A percentile compares a stretch with the other conserved stretches of the same genome.
Conservation (phyloP, 2,888 invertebrate genomes). For the Diaphora mendica region DNA sequence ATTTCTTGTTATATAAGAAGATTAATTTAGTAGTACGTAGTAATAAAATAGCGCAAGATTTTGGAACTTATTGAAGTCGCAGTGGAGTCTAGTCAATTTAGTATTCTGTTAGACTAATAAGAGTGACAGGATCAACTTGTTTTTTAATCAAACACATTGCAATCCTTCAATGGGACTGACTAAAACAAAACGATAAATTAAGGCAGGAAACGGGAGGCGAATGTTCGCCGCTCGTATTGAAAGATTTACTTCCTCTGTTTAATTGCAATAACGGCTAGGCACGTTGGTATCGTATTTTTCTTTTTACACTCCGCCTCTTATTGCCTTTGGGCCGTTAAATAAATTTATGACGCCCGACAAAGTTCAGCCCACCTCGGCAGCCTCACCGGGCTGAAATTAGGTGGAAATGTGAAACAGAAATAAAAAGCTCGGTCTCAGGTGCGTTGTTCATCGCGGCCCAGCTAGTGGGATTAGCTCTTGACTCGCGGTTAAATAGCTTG, state of each 20-base stretch:
- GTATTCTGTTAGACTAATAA: conserved; percentile 65
- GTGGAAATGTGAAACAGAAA: conserved; percentile 82
- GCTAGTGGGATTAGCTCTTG: conserved; percentile 81
- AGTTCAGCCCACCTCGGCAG: conserved; percentile 83
- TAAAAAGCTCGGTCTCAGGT: conserved; percentile 83
- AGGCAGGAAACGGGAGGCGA: conserved; percentile 82
- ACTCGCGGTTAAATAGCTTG: conserved; percentile 80
- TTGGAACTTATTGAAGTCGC: conserved; percentile 53
- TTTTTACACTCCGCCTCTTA: conserved; percentile 86
- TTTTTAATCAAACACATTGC: conserved; percentile 85
- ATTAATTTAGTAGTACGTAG: conserved; percentile 23
- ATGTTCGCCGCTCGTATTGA: conserved; percentile 83
- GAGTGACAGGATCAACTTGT: conserved; percentile 75
- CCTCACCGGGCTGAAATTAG: conserved; percentile 80
- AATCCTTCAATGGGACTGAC: conserved; percentile 84
- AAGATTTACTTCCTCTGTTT: conserved; percentile 87
- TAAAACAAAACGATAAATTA: conserved; percentile 86
- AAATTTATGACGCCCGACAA: conserved; percentile 86
- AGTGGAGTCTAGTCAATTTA: conserved; percentile 55
- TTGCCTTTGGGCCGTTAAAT: conserved; percentile 86
- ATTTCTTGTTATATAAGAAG: conserved; percentile 10
- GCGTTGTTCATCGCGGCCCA: conserved; percentile 68
- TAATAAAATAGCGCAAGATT: conserved; percentile 47
- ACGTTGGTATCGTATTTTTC: conserved; percentile 87
- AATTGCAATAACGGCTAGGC: conserved; percentile 87